Conservation (phyloP, 2,797 vertebrate species). For the Sebastes cheni region DNA sequence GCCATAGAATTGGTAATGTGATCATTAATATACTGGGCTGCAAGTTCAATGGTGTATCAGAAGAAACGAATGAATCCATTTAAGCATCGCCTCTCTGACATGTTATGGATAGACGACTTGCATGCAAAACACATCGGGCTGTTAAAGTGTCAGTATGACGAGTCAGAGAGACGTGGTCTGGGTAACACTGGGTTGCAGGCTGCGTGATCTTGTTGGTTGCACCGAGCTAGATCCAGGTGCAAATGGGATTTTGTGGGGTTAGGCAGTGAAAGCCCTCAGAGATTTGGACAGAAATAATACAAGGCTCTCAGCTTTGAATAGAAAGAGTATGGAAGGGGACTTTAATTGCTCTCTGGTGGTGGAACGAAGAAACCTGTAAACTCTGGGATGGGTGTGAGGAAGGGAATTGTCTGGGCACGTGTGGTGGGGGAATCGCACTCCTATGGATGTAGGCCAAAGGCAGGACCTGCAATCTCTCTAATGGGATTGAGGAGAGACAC, state of each 20-base stretch:
- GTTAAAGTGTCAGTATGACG: constrained; percentile 32
- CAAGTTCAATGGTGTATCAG: constrained; percentile 3
- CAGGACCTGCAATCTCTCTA: constrained; percentile 13
- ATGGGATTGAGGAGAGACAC: constrained; percentile 14
- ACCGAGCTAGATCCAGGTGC: constrained; percentile 19
- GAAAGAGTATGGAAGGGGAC: constrained; percentile 6
- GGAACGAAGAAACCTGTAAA: constrained; percentile 37
- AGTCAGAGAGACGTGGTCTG: not conserved
- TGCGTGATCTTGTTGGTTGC: constrained; percentile 2
- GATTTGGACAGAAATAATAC: constrained; percentile 48
- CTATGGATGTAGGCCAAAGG: constrained; percentile 36
- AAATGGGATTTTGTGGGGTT: constrained; percentile 43
- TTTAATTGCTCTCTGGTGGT: constrained; percentile 54
- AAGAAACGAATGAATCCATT: constrained; percentile 27
- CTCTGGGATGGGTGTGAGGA: constrained; percentile 20
- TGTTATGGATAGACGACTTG: constrained; percentile 16
- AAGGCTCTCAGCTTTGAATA: constrained; percentile 43
- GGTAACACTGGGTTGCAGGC: not conserved
- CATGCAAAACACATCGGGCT: constrained; percentile 27
- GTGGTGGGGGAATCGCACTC: constrained; percentile 5
- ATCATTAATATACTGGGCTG: constrained; percentile 14
- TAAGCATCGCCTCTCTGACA: constrained; percentile 10
- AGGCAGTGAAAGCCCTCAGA: not conserved
- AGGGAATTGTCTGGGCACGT: constrained; percentile 10
- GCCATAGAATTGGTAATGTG: constrained; percentile 12